Percentiles rank a stretch among this genome's conserved stretches.
Conservation (phyloP, 2,797 vertebrate genomes). For the Sebastiscus tertius region DNA sequence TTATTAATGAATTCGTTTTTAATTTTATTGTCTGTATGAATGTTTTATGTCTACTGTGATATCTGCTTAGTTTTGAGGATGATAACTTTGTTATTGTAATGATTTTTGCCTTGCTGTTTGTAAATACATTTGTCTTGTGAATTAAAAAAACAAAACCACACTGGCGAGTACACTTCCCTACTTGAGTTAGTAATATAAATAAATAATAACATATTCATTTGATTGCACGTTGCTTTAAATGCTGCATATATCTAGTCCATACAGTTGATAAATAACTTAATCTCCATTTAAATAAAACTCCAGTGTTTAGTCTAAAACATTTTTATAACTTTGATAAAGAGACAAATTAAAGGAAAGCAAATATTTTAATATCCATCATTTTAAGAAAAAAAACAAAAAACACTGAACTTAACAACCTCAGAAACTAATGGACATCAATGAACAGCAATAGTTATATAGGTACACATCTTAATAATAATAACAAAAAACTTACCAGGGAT, state of each 20-base stretch:
- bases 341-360: slow-evolving; percentile 20
- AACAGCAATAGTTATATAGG: slow-evolving; percentile 62
- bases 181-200: not conserved
- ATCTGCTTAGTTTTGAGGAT: too few species aligned
- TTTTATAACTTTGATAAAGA: slow-evolving; percentile 20
- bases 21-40: too few species aligned
- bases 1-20: too few species aligned
- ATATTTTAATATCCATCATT: slow-evolving; percentile 68
- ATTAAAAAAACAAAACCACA: too few species aligned
- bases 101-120: too few species aligned
- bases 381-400: slow-evolving; percentile 47
- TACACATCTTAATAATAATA: slow-evolving; percentile 60
- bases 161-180: not conserved
- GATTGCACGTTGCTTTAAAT: not conserved
- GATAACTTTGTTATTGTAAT: too few species aligned
- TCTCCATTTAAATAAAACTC: not conserved
- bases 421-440: slow-evolving; percentile 58
- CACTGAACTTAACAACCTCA: slow-evolving; percentile 64
- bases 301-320: not conserved
- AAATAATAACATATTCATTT: not conserved
- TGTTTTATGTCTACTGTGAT: too few species aligned
- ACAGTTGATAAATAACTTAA: not conserved
- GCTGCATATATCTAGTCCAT: not conserved
- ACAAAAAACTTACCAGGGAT: slow-evolving; percentile 72
- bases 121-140: too few species aligned